A percentile compares a stretch with the other conserved stretches of the same genome.
These are phyloP conservation scores for Litoditis marina DNA, from an alignment of 2,888 invertebrate species.

Conservation along the genomic window DNA sequence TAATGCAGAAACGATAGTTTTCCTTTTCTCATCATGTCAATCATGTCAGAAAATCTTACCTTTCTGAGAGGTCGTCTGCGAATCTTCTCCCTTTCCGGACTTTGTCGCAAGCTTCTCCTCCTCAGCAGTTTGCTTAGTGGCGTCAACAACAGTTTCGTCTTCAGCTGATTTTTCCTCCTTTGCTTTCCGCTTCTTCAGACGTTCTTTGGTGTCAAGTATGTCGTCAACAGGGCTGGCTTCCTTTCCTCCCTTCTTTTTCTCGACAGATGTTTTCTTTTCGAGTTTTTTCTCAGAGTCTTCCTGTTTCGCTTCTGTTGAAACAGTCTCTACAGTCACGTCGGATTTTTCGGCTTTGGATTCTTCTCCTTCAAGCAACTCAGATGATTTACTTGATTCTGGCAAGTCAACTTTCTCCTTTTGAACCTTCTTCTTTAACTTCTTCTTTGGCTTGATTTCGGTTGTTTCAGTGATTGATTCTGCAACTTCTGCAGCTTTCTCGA, in stretches of 20 bases:
- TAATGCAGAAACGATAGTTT: not conserved
- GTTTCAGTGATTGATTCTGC: no score
- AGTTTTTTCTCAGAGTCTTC: not conserved
- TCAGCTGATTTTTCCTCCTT: conserved; percentile 11
- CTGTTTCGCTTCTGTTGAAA: not conserved
- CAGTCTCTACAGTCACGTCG: not conserved
- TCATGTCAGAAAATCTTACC: no score
- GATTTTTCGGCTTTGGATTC: not conserved
- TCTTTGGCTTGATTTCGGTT: no score
- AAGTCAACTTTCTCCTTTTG: no score
- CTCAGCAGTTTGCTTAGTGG: conserved; percentile 34
- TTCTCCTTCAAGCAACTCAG: conserved; percentile 6
- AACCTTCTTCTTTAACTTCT: no score
- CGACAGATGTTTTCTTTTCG: conserved; percentile 2
- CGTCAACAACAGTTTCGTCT: conserved; percentile 17
- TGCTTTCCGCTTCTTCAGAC: conserved; percentile 4
- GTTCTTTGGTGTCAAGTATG: conserved; percentile 12
- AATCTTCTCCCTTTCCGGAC: conserved; percentile 27
- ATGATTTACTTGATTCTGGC: no score
- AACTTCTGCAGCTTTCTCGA: no score
- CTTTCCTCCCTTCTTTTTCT: conserved; percentile 8
- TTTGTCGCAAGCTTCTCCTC: conserved; percentile 34
- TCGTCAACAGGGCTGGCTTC: conserved; percentile 14
- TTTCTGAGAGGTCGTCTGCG: no score
- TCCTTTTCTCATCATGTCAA: conserved; percentile 44